Evolutionary conservation across 2,797 vertebrate genomes (phyloP).

Genomic region (Rhinophrynus dorsalis): DNA sequence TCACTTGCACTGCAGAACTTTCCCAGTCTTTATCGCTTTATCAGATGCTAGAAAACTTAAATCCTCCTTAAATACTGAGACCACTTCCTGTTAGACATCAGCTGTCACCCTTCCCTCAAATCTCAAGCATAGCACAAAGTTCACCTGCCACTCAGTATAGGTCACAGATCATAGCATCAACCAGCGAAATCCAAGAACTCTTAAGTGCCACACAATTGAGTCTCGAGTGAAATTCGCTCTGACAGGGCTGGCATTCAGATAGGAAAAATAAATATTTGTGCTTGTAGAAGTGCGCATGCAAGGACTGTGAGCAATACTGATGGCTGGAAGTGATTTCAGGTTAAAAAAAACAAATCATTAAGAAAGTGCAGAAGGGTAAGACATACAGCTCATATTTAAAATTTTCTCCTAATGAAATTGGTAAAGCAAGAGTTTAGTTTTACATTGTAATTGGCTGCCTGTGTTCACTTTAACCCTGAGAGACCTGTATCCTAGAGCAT

Average conservation of each 20-base stretch:
- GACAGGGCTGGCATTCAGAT: slow-evolving; percentile 86
- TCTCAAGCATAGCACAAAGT: slow-evolving; percentile 69
- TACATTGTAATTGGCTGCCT: slow-evolving; percentile 56
- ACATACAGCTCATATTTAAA: slow-evolving; percentile 92
- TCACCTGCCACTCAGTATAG: slow-evolving; percentile 72
- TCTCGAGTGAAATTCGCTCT: slow-evolving; percentile 80
- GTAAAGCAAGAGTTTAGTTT: slow-evolving; percentile 49
- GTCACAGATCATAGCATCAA: slow-evolving; percentile 74
- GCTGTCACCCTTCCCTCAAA: slow-evolving; percentile 56
- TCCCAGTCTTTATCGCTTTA: no score
- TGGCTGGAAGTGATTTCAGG: slow-evolving; percentile 94
- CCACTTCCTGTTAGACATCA: slow-evolving; percentile 61
- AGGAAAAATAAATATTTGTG: slow-evolving; percentile 87
- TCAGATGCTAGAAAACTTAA: background rate
- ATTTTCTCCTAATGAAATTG: slow-evolving; percentile 71
- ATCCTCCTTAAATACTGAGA: slow-evolving; percentile 59
- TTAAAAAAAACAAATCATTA: slow-evolving; percentile 93
- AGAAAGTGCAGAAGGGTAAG: slow-evolving; percentile 86
- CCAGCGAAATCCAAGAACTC: slow-evolving; percentile 73
- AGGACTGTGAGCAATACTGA: slow-evolving; percentile 76
- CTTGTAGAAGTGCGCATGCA: slow-evolving; percentile 72
- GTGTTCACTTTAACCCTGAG: slow-evolving; percentile 68
- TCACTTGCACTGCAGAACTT: no score
- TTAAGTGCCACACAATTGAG: slow-evolving; percentile 75
- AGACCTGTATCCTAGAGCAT: slow-evolving; percentile 49